Evolutionary conservation across 2,113 vertebrate species (phyloP).

Genomic region (Willisornis vidua): DNA sequence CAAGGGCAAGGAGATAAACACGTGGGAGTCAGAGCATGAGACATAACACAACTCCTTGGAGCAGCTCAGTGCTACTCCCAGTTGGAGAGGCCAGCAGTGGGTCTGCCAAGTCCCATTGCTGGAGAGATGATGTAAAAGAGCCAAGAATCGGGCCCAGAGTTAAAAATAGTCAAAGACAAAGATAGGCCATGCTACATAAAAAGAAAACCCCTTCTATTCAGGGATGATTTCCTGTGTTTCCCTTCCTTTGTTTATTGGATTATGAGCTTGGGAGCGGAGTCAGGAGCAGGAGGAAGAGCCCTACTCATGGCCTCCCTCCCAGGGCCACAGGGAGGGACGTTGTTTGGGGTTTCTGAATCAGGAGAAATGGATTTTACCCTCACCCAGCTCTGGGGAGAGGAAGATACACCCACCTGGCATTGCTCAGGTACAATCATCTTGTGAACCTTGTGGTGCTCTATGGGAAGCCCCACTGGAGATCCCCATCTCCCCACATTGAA

Average conservation of each 20-base stretch:
- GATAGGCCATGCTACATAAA: neutral
- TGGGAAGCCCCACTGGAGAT: neutral
- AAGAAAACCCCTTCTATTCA: conserved; percentile 11
- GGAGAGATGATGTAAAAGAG: neutral
- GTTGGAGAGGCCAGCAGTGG: neutral
- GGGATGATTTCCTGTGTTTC: conserved; percentile 20
- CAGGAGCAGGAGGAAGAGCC: neutral
- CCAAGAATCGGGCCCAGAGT: neutral
- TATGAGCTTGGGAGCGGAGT: neutral
- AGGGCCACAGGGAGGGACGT: rapidly evolving
- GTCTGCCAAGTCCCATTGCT: neutral
- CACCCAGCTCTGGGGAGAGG: too few relatives aligned
- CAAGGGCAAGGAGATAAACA: neutral
- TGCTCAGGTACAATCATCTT: neutral
- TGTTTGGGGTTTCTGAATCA: rapidly evolving
- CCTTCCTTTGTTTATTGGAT: conserved; percentile 13
- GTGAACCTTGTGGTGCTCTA: rapidly evolving
- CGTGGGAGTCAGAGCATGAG: neutral
- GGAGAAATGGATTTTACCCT: neutral
- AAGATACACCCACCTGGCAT: rapidly evolving
- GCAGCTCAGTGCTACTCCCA: neutral
- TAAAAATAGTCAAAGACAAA: neutral
- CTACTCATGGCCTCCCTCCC: rapidly evolving
- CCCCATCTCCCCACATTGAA: neutral
- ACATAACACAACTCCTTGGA: neutral